Base-by-base conservation (phyloP, 2,113 vertebrate genomes). In the Gavialis gangeticus region DNA sequence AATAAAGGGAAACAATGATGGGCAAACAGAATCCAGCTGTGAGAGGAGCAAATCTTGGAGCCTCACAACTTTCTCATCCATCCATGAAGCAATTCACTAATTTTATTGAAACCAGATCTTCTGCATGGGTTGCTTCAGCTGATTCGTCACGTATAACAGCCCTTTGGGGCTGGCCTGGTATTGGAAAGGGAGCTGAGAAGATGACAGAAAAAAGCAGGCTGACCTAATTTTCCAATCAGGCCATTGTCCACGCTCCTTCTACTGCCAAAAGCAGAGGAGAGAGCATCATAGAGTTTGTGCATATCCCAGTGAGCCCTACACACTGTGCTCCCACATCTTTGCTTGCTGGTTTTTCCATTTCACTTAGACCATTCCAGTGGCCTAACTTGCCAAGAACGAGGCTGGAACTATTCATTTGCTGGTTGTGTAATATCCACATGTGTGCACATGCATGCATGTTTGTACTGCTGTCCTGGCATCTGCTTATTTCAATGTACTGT, bases 11-110 rank as follows among this genome's bases (percentile, higher is more conserved):
- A 55, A 67, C 3, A 3, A 34, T 0, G 1, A 82, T 82, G 95
- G 96, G 85, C 96, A 97, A 97, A 95, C 95, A 96, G 79, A 91
- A 97, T 97, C 96, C 96, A 97, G 96, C 95, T 97, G 96, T 82
- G 91, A 91, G 92, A 91, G 87, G 79, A 96, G 92, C 84, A 96
- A 96, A 95, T 94, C 94, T 93, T 81, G 85, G 84, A 95, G 94
- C 91, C 84, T 96, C 95, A 86, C 96, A 89, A 84, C 91, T 93
- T 97, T 95, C 89, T 88, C 93, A 96, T 89, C 94, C 95, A 96
- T 92, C 96, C 96, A 92, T 97, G 95, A 97, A 97, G 92, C 95
- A 95, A 95, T 96, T 88, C 93, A 92, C 84, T 94, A 90, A 80
- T 95, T 96, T 97, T 96, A 97, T 97, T 97, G 96, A 94, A 97